Evolutionary conservation across 2,113 vertebrate genomes (phyloP), one percentile per base, ranked within the genome.

Genomic region (Pelvicachromis taeniatus): DNA sequence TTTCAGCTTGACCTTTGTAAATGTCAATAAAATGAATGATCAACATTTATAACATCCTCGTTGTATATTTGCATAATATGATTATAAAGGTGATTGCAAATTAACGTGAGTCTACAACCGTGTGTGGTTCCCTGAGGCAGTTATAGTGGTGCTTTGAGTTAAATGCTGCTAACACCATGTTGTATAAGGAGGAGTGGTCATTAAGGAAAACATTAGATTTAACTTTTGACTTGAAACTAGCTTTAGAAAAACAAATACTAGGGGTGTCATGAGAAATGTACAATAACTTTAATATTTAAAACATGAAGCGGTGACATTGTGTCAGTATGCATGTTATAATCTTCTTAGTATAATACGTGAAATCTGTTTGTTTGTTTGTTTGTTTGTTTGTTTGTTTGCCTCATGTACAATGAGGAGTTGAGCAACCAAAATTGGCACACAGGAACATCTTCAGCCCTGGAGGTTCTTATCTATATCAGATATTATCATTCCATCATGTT

Each of bases 1-100:
- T 85, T 70, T 82, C 33, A 58, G 78, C 38, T 9, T 84, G 82
- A 85, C 84, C 78, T 89, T 85, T 78, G 59, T 70, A 21, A 83
- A 81, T 23, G 10, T 26, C 61, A 63, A 1, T 88, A 50, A 82
- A 84, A 70, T 50, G 6, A 78, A 70, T 58, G 35, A 83, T 70
- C 78, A 82, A 81, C 85, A 77, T 63, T 87, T 54, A 68, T 55
- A 79, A 77, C 77, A 70, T 80, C 55, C 17, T 29, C 7, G 5
- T 65, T 77, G 23, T 19, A 10, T 29, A 81, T 83, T 87, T 85
- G 55, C 56, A 63, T 50, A 65, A 68, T 54, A 35, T 48, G 56
- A 86, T 79, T 75, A 68, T 33, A 68, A 13, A 40, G 73, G 40
- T 8, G 45, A 77, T 45, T 68, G 61, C 48, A 77, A 75, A 85